These are phyloP conservation scores for Aptenodytes forsteri DNA, from an alignment of 2,113 vertebrate genomes.

Conservation along the genomic window DNA sequence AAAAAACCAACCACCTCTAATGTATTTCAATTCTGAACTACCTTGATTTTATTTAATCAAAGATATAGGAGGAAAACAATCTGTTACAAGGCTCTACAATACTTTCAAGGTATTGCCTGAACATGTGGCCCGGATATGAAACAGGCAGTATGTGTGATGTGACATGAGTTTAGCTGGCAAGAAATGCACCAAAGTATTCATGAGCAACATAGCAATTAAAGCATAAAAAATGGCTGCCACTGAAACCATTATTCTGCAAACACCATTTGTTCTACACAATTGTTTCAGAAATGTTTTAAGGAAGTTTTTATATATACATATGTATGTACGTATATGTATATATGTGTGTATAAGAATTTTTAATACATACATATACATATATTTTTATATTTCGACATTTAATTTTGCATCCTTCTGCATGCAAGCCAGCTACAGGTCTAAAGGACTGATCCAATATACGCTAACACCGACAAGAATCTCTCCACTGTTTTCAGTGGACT, in stretches of 20 bases:
- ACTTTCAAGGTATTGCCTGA: not conserved
- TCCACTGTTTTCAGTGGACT: not conserved
- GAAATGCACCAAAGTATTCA: not conserved
- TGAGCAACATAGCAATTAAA: not conserved
- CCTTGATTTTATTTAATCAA: not conserved
- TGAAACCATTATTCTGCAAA: not conserved
- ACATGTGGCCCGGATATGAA: not conserved
- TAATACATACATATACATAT: not conserved
- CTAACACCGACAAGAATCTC: not conserved
- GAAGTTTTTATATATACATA: not conserved
- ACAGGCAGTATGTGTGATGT: fast-evolving
- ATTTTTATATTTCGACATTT: not conserved
- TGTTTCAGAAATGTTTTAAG: not conserved
- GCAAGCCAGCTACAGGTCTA: not conserved
- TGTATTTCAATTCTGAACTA: not conserved
- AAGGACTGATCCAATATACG: not conserved
- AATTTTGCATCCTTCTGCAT: not conserved
- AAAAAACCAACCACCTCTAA: not conserved
- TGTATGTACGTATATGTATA: not conserved
- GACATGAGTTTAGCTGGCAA: not conserved
- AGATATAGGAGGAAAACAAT: not conserved
- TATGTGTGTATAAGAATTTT: not conserved
- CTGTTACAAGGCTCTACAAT: not conserved
- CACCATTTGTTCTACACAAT: not conserved
- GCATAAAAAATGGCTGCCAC: not conserved